Evolutionary conservation across 2,888 invertebrate species (phyloP).

Genomic region (Netelia fuscicornis): DNA sequence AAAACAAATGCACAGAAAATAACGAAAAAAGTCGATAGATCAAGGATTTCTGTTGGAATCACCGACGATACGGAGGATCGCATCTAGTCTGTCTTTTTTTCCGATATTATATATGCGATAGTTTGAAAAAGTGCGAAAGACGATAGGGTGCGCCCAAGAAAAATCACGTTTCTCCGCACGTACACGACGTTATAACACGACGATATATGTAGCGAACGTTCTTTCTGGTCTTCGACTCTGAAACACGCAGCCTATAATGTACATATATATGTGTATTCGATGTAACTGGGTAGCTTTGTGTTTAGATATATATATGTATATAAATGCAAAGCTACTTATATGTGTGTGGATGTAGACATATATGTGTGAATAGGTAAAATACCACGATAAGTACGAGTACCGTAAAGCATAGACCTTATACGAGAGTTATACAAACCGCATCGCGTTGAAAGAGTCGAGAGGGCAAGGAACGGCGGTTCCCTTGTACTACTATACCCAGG

Average conservation of each 20-base stretch:
- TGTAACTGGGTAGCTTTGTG: constrained; percentile 6
- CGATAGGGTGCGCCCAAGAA: constrained; percentile 65
- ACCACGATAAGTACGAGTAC: constrained; percentile 60
- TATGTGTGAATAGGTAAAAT: constrained; percentile 44
- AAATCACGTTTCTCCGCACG: constrained; percentile 71
- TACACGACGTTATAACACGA: constrained; percentile 19
- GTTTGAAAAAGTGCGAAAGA: constrained; percentile 46
- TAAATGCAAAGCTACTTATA: too few relatives aligned
- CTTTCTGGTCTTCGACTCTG: constrained; percentile 32
- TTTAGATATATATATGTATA: constrained; percentile 17
- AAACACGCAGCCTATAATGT: constrained; percentile 18
- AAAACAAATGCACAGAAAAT: background rate
- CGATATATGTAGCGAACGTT: constrained; percentile 12
- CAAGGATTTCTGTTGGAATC: background rate
- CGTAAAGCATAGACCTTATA: constrained; percentile 64
- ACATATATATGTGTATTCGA: constrained; percentile 21
- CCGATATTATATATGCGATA: constrained; percentile 31
- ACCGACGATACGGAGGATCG: constrained; percentile 51
- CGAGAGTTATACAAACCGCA: constrained; percentile 65
- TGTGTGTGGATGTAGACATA: background rate
- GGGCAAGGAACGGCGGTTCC: constrained; percentile 49
- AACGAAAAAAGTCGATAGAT: constrained; percentile 3
- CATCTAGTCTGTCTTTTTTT: constrained; percentile 19
- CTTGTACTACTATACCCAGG: constrained; percentile 36
- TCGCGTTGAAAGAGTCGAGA: constrained; percentile 42